Base-by-base conservation (phyloP, 2,113 vertebrate genomes). In the Bubo scandiacus region DNA sequence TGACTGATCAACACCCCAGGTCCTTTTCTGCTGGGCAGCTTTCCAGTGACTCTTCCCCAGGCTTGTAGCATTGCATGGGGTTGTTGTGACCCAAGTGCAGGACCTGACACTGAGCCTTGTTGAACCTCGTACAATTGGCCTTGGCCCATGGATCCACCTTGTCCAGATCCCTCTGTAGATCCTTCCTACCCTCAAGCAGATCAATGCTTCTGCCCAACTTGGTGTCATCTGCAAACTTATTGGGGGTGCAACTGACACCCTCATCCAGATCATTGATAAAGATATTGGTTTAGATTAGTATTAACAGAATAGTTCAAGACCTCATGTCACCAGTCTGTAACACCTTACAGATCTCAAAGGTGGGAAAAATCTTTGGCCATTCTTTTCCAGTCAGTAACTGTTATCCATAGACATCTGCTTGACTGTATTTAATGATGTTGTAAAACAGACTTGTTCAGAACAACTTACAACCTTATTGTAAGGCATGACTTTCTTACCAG, bases 41-140 rank as follows among this genome's bases (percentile, higher is more conserved):
- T 42, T 73, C 11, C 38, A 42, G 38, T 10, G 29, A 7, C 51
- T 54, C 15, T 23, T 32, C 70, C 38, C 29, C 36, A 23, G 42
- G 47, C 6, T 42, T 32, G 52, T 32, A 16, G 42, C 0, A 0
- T 4, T 47, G 52, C 27, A 3, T 30, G 26, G 42, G 34, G 34
- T 34, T 3, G 36, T 20, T 42, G 36, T 65, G 47, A 21, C 13
- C 6, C 10, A 54, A n/a, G 30, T 42, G 29, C 3, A 14, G 38
- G 29, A 73, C 18, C 10, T 1, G 1, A 13, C n/a, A 40, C 29
- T 26, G 10, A 6, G 29, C 14, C 22, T 40, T 38, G 29, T 17
- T 38, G 47, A 22, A 52, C 25, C 19, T 23, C 25, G 7, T 10
- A 11, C 36, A 27, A 0, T 2, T 71, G 55, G 30, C 30, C 57